Percentiles rank a stretch among this genome's conserved stretches.
These are phyloP conservation scores for Platalea minor DNA, from an alignment of 2,797 vertebrate species.

Conservation along the genomic window DNA sequence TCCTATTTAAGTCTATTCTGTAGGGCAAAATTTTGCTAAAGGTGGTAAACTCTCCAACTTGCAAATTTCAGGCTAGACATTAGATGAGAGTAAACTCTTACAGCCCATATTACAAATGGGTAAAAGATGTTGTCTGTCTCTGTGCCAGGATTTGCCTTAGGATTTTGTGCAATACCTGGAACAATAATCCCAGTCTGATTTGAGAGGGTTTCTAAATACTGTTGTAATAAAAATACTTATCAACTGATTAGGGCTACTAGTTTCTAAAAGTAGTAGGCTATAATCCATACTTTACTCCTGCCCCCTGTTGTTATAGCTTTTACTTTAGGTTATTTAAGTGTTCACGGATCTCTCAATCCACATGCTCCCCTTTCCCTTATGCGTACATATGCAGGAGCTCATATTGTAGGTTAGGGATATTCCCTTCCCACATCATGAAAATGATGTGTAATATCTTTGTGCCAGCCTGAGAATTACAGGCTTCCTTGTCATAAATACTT, in stretches of 20 bases:
- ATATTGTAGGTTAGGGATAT: neutral
- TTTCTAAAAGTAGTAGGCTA: neutral
- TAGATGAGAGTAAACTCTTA: neutral
- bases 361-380: neutral
- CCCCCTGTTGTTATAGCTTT: conserved; percentile 6
- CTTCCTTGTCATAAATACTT: neutral
- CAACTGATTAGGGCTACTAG: neutral
- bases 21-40: neutral
- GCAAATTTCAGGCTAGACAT: neutral
- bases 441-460: neutral
- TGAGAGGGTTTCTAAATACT: neutral
- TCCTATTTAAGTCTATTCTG: neutral
- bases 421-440: neutral
- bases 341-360: neutral
- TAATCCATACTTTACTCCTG: neutral
- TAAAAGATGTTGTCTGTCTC: neutral
- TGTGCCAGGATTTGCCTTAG: neutral
- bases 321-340: neutral
- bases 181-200: neutral
- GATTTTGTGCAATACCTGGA: neutral
- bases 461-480: neutral
- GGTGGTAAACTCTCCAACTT: neutral
- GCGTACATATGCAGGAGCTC: neutral
- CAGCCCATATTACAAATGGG: neutral
- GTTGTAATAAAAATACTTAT: neutral